Base-by-base conservation (phyloP, 1,140 invertebrate genomes). In the Drosophila nigrodunni region DNA sequence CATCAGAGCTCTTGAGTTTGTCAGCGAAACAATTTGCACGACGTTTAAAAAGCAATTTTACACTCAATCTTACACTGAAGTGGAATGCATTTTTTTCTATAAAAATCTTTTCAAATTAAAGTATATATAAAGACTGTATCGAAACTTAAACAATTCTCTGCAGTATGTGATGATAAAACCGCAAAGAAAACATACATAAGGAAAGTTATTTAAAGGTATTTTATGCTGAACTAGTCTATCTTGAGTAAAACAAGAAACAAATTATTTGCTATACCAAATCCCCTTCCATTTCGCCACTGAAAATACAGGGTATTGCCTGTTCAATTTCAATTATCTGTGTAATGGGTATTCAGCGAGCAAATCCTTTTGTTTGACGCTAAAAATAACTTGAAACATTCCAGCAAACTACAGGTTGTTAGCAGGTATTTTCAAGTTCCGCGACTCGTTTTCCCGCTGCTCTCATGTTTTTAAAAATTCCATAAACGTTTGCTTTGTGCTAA, bases 401-500 rank as follows among this genome's bases (percentile, higher is more conserved):
- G 11, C 11, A 43, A 43, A 43, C 41, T 43, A 43, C 41, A 43
- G 41, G 41, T 43, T 13, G 41, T 43, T 43, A 7, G 41, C 25
- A 30, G 25, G 25, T 30, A 30, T 30, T 30, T 13, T 43, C 11
- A 43, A n/a, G 11, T 43, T 4, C 11, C 41, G 41, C 13, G 41
- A 13, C 41, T 43, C 5, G 21, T 10, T 47, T 15, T 44, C n/a
- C 34, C 7, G 37, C n/a, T 8, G 15, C 34, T 57, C 43, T 25
- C 46, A 55, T 73, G 25, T 65, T 78, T 25, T 74, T 67, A 34
- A 69, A 69, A 77, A 82, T 77, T 72, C 69, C 60, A 72, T 62
- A 80, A 88, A 49, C 83, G 69, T 80, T 80, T 77, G 62, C 67
- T 50, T 57, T 66, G 68, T 66, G 80, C 79, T 88, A 87, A 82